Conservation (phyloP, 2,113 vertebrate genomes). For the Thinocorus orbignyianus region DNA sequence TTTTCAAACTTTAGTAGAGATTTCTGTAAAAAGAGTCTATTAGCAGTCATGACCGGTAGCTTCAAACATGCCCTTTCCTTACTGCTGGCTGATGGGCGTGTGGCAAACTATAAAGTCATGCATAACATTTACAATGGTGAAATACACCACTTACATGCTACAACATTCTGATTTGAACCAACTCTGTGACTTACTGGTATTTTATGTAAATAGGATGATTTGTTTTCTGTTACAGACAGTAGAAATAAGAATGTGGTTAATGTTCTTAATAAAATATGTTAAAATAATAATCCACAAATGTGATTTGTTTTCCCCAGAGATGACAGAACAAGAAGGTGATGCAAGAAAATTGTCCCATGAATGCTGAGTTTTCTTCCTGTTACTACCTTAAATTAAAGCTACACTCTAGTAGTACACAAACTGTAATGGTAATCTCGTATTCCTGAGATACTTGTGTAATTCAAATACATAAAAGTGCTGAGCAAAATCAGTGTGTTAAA, state of each 20-base stretch:
- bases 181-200: not conserved
- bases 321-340: not conserved
- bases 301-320: not conserved
- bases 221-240: not conserved
- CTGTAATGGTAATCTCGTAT: not conserved
- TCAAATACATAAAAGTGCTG: not conserved
- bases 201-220: conserved; percentile 27
- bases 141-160: not conserved
- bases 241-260: conserved; percentile 15
- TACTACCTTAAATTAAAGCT: not conserved
- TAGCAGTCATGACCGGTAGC: not conserved
- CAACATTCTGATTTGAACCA: not conserved
- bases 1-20: not conserved
- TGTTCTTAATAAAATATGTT: not conserved
- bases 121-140: not conserved
- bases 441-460: not conserved
- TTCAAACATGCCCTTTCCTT: not conserved
- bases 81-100: not conserved
- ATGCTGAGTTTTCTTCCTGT: not conserved
- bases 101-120: not conserved
- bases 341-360: not conserved
- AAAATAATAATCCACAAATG: not conserved
- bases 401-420: not conserved
- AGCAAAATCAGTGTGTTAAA: not conserved
- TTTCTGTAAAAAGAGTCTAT: not conserved